Conservation (phyloP, 2,888 invertebrate species). For the Netelia inedita region DNA sequence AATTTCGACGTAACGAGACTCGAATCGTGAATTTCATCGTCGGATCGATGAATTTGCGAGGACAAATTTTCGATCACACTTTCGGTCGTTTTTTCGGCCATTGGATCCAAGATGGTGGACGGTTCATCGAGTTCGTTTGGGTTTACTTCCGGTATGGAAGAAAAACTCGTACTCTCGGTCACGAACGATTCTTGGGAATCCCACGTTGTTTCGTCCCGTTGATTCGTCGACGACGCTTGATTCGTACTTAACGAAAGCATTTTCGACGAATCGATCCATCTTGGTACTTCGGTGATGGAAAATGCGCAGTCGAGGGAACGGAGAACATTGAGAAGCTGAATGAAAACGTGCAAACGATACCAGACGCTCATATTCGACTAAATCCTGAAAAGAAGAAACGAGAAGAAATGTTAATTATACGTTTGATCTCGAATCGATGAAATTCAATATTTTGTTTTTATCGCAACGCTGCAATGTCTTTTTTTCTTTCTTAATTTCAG, state of each 20-base stretch:
- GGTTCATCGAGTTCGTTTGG: not conserved
- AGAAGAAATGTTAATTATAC: not conserved
- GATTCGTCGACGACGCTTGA: not conserved
- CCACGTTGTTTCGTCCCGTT: not conserved
- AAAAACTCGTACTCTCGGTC: not conserved
- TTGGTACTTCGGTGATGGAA: slow-evolving; percentile 28
- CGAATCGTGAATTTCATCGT: not conserved
- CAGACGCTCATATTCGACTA: slow-evolving; percentile 52
- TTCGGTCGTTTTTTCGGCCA: not conserved
- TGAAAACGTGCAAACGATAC: slow-evolving; percentile 40
- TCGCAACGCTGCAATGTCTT: not conserved
- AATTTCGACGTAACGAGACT: not conserved
- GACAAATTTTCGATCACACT: not conserved
- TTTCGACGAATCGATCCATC: slow-evolving; percentile 17
- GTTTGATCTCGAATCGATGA: not conserved
- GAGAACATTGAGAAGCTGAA: slow-evolving; percentile 29
- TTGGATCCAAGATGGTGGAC: not conserved
- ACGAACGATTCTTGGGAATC: not conserved
- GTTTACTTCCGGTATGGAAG: too few species aligned
- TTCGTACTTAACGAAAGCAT: not conserved
- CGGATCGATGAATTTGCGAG: not conserved
- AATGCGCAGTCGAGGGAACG: slow-evolving; percentile 43
- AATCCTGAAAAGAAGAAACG: slow-evolving; percentile 40
- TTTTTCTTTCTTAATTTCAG: not conserved
- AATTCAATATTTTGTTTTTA: slow-evolving; percentile 43